Percentiles rank a stretch among this genome's conserved stretches.
These are phyloP conservation scores for Fistularia tabacaria DNA, from an alignment of 2,797 vertebrate genomes.

Conservation along the genomic window DNA sequence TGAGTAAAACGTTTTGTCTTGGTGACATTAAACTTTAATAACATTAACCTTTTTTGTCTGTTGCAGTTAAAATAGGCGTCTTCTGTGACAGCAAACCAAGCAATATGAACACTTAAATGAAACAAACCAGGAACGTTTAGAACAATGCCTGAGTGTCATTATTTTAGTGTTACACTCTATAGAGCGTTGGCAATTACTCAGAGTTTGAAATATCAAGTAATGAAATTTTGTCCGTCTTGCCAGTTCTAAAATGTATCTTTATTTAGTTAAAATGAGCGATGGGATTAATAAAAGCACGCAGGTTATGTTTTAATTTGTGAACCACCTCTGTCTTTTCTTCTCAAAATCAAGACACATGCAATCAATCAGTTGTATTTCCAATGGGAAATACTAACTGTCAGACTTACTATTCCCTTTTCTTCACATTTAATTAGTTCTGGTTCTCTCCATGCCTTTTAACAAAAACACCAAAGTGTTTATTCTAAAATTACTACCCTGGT, in stretches of 20 bases:
- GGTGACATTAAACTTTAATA: too few species aligned
- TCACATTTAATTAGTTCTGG: constrained; percentile 54
- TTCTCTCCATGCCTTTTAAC: constrained; percentile 34
- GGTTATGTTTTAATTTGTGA: constrained; percentile 56
- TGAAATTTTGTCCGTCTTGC: constrained; percentile 35
- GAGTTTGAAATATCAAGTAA: constrained; percentile 23
- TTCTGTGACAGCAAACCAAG: too few species aligned
- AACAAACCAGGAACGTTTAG: too few species aligned
- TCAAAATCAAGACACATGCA: constrained; percentile 46
- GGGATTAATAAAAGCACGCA: constrained; percentile 36
- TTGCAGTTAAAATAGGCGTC: too few species aligned
- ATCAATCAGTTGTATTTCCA: constrained; percentile 57
- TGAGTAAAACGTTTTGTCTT: too few species aligned
- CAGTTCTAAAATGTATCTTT: constrained; percentile 27
- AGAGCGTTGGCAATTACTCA: too few species aligned
- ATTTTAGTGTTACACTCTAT: too few species aligned
- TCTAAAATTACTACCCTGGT: constrained; percentile 43
- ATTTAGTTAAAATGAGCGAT: constrained; percentile 43
- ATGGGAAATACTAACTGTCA: constrained; percentile 51
- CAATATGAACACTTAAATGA: too few species aligned
- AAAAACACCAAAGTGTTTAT: constrained; percentile 38
- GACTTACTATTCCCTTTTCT: constrained; percentile 60
- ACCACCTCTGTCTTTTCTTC: constrained; percentile 49
- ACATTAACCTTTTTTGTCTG: too few species aligned
- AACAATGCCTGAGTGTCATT: too few species aligned